Evolutionary conservation across 2,113 vertebrate species (phyloP), one percentile per base, ranked within the genome.

Genomic region (Bambusicola thoracicus): DNA sequence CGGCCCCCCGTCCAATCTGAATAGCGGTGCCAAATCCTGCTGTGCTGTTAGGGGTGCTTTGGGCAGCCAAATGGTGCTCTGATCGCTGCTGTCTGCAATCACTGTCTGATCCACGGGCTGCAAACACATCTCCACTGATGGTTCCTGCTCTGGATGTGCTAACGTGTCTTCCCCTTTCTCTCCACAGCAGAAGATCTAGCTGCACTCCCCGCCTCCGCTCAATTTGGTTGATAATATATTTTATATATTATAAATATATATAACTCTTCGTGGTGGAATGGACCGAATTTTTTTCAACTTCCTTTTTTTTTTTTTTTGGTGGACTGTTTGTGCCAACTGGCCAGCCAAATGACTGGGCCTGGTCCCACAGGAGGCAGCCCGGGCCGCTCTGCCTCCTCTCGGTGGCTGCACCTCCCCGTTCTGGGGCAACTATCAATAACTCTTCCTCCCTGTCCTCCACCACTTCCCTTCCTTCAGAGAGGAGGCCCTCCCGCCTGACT

Each of bases 151-250:
- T 8, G 10, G 30, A 27, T 1, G 2, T 40, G 16, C 75, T 97
- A 88, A 97, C 11, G 1, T 25, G 17, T 93, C 46, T 59, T 43
- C 62, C 27, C 92, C 51, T 96, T 62, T 95, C 70, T 95, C 68
- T 85, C 91, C 74, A 94, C 98, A 98, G 98, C 98, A 98, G 97
- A 98, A 98, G 97, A 98, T 98, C 96, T 98, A 98, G 94, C 90
- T 83, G 94, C 53, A 27, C 6, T 94, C 93, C 74, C 80, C 8
- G 5, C 93, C 91, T 96, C 85, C 21, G 21, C 85, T 97, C 92
- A 84, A 7, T 92, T 81, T 94, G 97, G 96, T 96, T 97, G 97
- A 97, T 97, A 97, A 97, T 97, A 97, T 97, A 96, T 95, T 90
- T 94, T 90, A 96, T 85, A 96, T 81, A 91, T 84, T 84, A 89